Conservation (phyloP, 2,113 vertebrate species). For the Hemichromis elongatus region DNA sequence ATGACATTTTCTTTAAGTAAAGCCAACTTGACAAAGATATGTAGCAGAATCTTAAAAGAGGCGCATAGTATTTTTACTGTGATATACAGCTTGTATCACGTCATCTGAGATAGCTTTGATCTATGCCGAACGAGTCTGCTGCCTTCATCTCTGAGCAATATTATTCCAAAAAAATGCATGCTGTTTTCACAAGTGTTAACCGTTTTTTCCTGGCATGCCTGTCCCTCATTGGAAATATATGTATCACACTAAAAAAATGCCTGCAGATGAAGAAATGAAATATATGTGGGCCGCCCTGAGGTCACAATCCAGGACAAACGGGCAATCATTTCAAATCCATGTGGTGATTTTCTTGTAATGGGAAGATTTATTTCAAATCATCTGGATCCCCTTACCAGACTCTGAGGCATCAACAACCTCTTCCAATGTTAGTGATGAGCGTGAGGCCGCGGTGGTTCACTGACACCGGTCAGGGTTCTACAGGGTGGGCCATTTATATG, state of each 20-base stretch:
- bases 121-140: neutral
- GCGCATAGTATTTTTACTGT: neutral
- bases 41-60: neutral
- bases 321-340: neutral
- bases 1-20: neutral
- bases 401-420: neutral
- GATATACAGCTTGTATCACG: neutral
- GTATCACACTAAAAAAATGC: neutral
- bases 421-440: neutral
- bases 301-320: neutral
- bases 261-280: neutral
- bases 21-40: neutral
- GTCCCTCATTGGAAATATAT: neutral
- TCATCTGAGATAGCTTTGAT: neutral
- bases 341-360: neutral
- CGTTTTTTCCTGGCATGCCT: neutral
- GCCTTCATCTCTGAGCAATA: neutral
- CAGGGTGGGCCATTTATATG: no score
- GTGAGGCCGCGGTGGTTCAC: rapidly evolving
- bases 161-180: neutral
- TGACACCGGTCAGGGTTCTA: neutral
- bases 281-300: neutral
- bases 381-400: neutral
- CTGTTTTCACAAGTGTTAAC: neutral
- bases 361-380: neutral